Evolutionary conservation across 2,888 invertebrate genomes (phyloP).

Genomic region (Agrochola litura): DNA sequence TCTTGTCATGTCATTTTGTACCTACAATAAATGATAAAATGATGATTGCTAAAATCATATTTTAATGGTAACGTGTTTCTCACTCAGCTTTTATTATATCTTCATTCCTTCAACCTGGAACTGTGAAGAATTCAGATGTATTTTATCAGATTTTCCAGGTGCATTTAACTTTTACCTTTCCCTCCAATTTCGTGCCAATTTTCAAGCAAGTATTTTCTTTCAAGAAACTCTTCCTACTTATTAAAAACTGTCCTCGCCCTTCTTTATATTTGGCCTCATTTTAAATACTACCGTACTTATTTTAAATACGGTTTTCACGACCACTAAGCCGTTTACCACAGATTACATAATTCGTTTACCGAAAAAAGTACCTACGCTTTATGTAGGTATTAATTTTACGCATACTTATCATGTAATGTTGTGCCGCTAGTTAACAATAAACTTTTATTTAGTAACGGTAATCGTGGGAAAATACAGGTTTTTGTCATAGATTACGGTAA

Average conservation of each 20-base stretch:
- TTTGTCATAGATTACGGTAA: not conserved
- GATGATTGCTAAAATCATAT: constrained; percentile 6
- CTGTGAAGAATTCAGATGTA: not conserved
- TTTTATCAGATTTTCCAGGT: not conserved
- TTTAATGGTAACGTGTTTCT: not conserved
- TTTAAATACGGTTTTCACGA: constrained; percentile 26
- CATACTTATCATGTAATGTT: constrained; percentile 19
- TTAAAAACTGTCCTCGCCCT: not conserved
- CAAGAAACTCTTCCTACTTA: not conserved
- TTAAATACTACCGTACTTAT: constrained; percentile 13
- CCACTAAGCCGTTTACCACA: constrained; percentile 29
- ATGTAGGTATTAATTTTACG: constrained; percentile 20
- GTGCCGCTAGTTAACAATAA: constrained; percentile 3
- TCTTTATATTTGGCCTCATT: constrained; percentile 22
- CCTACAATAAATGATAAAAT: not conserved
- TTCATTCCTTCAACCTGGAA: not conserved
- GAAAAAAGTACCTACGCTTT: constrained; percentile 11
- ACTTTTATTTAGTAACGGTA: constrained; percentile 29
- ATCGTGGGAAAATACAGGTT: constrained; percentile 19
- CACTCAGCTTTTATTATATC: not conserved
- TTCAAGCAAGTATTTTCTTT: not conserved
- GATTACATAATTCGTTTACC: constrained; percentile 32
- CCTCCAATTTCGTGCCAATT: not conserved
- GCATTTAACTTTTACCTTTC: not conserved
- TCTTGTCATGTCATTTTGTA: constrained; percentile 21